Evolutionary conservation across 2,888 invertebrate genomes (phyloP), one percentile per base, ranked within the genome.

Genomic region (Agonopterix subpropinquella): DNA sequence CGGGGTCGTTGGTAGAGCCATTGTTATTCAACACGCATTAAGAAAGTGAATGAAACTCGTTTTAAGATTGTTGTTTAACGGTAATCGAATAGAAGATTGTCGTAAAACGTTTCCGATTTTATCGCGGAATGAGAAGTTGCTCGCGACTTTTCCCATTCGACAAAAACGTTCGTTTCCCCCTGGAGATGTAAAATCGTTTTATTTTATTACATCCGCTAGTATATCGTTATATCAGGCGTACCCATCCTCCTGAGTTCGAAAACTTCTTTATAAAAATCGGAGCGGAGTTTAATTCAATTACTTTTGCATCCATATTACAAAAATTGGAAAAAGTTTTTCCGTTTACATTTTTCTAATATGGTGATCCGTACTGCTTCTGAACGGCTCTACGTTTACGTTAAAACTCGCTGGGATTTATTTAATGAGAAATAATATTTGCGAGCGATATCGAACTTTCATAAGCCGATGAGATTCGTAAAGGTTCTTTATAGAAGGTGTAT

Each of bases 161-260:
- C 80, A 85, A 85, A 87, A 86, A 85, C 82, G 82, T 78, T 81
- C 81, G 74, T 77, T 80, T 81, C 82, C 84, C 83, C 83, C 79
- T 75, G 74, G 77, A 84, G 85, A 87, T 86, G 87, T 87, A 85
- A 87, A 88, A 87, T 86, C 85, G 86, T 87, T 88, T 88, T 85
- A 87, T 88, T 88, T 86, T 88, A 87, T 87, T 85, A 84, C 84
- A 84, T 85, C 85, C 85, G 73, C 73, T 78, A 77, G 80, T 86
- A 85, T 84, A 86, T 82, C 80, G 79, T 77, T 81, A 81, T 80
- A 83, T 79, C 76, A 73, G 68, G 67, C 72, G 69, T 72, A 68
- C 69, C 71, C 70, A 71, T 76, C 73, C 70, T 73, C 65, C 67
- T 67, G 67, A 64, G 66, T 73, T 74, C 56, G 58, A 57, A 69